Evolutionary conservation across 2,888 invertebrate species (phyloP).

Genomic region (Perizoma flavofasciatum): DNA sequence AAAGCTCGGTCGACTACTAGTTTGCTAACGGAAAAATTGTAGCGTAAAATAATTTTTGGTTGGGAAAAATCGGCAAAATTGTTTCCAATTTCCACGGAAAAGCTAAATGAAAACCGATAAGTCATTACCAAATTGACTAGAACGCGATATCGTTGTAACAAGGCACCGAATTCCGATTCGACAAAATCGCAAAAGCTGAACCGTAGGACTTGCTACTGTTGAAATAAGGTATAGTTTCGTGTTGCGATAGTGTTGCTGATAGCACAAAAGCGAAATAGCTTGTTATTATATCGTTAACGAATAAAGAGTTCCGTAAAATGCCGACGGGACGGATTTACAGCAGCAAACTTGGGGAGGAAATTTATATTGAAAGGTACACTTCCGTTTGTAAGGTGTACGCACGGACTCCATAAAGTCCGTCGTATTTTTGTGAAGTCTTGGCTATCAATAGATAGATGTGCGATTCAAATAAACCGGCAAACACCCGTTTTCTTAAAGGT

Average conservation of each 20-base stretch:
- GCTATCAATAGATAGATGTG: too few relatives aligned
- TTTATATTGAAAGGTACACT: slow-evolving; percentile 33
- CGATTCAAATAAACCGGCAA: too few relatives aligned
- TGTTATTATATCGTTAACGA: slow-evolving; percentile 60
- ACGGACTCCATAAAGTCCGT: slow-evolving; percentile 9
- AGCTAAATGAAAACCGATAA: slow-evolving; percentile 25
- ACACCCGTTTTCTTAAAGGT: too few relatives aligned
- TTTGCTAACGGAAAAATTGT: slow-evolving; percentile 2
- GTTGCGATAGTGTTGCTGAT: slow-evolving; percentile 39
- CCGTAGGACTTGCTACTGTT: slow-evolving; percentile 24
- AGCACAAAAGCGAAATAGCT: slow-evolving; percentile 50
- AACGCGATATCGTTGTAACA: slow-evolving; percentile 32
- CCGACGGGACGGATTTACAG: slow-evolving; percentile 47
- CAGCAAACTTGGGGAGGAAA: slow-evolving; percentile 41
- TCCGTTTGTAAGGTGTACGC: slow-evolving; percentile 4
- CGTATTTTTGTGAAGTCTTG: slow-evolving; percentile 2
- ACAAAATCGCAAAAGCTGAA: slow-evolving; percentile 15
- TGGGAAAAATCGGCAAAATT: neutral
- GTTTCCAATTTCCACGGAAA: slow-evolving; percentile 6
- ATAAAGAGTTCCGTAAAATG: slow-evolving; percentile 49
- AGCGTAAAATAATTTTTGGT: neutral
- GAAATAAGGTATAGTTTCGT: slow-evolving; percentile 36
- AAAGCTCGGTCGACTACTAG: neutral
- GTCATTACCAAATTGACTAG: slow-evolving; percentile 30
- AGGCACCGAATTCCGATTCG: slow-evolving; percentile 25